phyloP scores from a whole-genome alignment of 2,888 invertebrate species.

The Drosophila lutescens region DNA sequence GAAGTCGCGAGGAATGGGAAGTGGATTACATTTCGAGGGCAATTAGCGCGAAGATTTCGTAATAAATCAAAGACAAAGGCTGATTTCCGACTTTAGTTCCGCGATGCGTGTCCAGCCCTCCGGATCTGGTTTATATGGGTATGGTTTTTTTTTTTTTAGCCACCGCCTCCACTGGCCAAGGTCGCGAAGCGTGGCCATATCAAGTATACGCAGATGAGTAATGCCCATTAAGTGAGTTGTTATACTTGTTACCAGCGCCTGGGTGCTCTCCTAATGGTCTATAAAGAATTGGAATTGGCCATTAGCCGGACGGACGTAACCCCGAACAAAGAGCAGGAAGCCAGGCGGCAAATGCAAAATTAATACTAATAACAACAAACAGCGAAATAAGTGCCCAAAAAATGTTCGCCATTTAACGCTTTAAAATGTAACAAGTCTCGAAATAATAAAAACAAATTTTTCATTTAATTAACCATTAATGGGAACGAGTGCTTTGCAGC shows the following conservation, averaged over 20 bases:
- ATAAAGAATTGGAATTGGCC: slow-evolving; percentile 63
- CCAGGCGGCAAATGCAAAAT: slow-evolving; percentile 29
- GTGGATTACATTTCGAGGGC: slow-evolving; percentile 69
- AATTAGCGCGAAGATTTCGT: slow-evolving; percentile 56
- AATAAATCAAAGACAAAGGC: slow-evolving; percentile 63
- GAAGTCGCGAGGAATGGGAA: slow-evolving; percentile 62
- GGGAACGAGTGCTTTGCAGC: slow-evolving; percentile 1
- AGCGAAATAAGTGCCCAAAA: slow-evolving; percentile 4
- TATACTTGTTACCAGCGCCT: slow-evolving; percentile 29
- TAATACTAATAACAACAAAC: slow-evolving; percentile 10
- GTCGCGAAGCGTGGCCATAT: slow-evolving; percentile 58
- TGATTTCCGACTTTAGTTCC: slow-evolving; percentile 64
- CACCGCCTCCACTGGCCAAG: slow-evolving; percentile 41
- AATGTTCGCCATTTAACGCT: slow-evolving; percentile 44
- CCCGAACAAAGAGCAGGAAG: slow-evolving; percentile 45
- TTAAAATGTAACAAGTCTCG: slow-evolving; percentile 44
- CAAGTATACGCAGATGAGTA: slow-evolving; percentile 57
- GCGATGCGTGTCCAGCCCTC: slow-evolving; percentile 71
- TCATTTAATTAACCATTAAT: slow-evolving; percentile 17
- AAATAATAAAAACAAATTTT: slow-evolving; percentile 32
- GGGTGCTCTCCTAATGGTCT: slow-evolving; percentile 62
- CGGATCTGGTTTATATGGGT: slow-evolving; percentile 14
- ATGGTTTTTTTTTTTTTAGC: slow-evolving; percentile 5
- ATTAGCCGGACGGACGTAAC: slow-evolving; percentile 50
- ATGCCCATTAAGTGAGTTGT: slow-evolving; percentile 63